These are phyloP conservation scores for Trididemnum clinides DNA, from an alignment of 23 tunicate species.

Conservation along the genomic window DNA sequence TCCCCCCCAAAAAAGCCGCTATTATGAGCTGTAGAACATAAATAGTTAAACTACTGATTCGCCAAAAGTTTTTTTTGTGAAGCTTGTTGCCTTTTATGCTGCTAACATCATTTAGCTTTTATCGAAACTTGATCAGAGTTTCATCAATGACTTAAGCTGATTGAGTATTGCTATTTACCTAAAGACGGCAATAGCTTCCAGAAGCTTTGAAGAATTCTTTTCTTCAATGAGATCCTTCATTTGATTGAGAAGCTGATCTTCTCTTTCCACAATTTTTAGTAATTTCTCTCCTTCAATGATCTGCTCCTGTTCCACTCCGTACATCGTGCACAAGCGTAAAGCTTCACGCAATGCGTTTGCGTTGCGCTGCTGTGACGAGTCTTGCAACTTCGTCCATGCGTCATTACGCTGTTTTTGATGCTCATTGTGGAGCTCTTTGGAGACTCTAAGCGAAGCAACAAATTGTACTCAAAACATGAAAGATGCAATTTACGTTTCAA, in stretches of 20 bases:
- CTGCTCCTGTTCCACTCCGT: constrained; percentile 29
- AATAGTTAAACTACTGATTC: too few species aligned
- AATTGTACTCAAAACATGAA: background rate
- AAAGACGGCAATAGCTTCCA: constrained; percentile 55
- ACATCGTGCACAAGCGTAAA: constrained; percentile 1
- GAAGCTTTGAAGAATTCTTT: constrained; percentile 24
- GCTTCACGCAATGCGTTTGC: constrained; percentile 23
- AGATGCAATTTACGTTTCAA: background rate
- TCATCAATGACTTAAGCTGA: too few species aligned
- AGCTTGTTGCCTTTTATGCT: too few species aligned
- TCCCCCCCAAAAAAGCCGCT: too few species aligned
- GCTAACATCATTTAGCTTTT: too few species aligned
- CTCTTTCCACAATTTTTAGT: constrained; percentile 40
- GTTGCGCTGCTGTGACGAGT: constrained; percentile 36
- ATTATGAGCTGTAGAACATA: too few species aligned
- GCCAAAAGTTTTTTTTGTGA: too few species aligned
- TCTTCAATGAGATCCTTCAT: constrained; percentile 36
- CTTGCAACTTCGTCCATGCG: constrained; percentile 15
- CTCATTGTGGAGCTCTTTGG: constrained; percentile 16
- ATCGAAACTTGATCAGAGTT: too few species aligned
- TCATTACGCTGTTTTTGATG: constrained; percentile 8
- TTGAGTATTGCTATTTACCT: constrained; percentile 27
- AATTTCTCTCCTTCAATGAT: constrained; percentile 33
- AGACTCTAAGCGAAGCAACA: background rate
- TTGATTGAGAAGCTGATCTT: constrained; percentile 42